Conservation (phyloP, 2,797 vertebrate species). For the Luscinia megarhynchos region DNA sequence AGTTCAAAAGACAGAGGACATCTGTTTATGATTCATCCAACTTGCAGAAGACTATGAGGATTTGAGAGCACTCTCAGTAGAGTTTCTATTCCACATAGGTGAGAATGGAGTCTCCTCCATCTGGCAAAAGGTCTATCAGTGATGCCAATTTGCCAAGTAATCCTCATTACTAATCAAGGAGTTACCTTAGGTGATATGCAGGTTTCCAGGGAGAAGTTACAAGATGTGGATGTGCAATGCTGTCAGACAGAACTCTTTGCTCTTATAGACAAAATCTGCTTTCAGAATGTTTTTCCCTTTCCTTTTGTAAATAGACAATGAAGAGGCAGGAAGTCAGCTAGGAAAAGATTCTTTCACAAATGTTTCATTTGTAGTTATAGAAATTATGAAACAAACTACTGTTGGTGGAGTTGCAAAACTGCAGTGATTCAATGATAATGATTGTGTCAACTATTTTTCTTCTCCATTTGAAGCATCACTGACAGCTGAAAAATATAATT, state of each 20-base stretch:
- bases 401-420: conserved; percentile 11
- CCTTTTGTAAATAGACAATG: not conserved
- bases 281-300: not conserved
- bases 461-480: not conserved
- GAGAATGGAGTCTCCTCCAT: not conserved
- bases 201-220: not conserved
- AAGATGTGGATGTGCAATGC: not conserved
- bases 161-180: not conserved
- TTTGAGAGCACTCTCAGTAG: not conserved
- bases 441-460: not conserved
- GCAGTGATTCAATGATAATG: not conserved
- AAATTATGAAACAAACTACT: conserved; percentile 18
- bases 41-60: conserved; percentile 6
- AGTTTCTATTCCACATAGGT: not conserved
- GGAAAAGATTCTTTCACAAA: not conserved
- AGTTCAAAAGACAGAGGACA: conserved; percentile 54
- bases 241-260: not conserved
- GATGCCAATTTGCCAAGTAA: not conserved
- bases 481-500: conserved; percentile 22
- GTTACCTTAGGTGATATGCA: not conserved
- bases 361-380: conserved; percentile 7
- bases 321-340: not conserved
- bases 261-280: not conserved
- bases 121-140: not conserved
- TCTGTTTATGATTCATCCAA: conserved; percentile 33